Percentiles rank a stretch among this genome's conserved stretches.
Conservation (phyloP, 2,888 invertebrate species). For the Pemphredon lugubris region DNA sequence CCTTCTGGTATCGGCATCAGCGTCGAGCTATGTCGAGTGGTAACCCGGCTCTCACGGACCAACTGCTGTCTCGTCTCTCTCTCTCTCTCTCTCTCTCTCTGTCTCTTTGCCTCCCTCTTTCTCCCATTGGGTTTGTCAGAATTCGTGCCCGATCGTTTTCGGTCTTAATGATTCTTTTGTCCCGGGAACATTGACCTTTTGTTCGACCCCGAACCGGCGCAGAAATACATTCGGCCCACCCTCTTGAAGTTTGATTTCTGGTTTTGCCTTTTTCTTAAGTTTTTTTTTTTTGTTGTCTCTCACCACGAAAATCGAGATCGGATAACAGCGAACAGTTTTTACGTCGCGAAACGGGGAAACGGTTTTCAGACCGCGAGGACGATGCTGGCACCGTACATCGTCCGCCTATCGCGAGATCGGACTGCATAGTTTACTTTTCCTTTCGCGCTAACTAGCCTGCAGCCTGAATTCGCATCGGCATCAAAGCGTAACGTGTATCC, state of each 20-base stretch:
- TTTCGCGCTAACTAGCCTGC: slow-evolving; percentile 31
- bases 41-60: slow-evolving; percentile 61
- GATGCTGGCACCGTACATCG: too few relatives aligned
- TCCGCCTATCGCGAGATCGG: background rate
- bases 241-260: too few relatives aligned
- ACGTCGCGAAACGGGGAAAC: too few relatives aligned
- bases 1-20: slow-evolving; percentile 76
- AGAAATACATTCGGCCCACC: background rate
- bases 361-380: too few relatives aligned
- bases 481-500: slow-evolving; percentile 30
- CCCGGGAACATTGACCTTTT: slow-evolving; percentile 40
- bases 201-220: background rate
- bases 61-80: slow-evolving; percentile 46
- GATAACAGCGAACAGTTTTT: too few relatives aligned
- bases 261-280: background rate
- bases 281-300: background rate
- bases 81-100: slow-evolving; percentile 18
- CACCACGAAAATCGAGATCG: too few relatives aligned
- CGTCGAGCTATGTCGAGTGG: slow-evolving; percentile 78
- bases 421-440: slow-evolving; percentile 23
- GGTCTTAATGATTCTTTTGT: slow-evolving; percentile 40
- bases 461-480: slow-evolving; percentile 44
- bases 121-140: slow-evolving; percentile 30
- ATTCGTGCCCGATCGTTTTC: slow-evolving; percentile 40
- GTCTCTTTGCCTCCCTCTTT: slow-evolving; percentile 5